A percentile compares a stretch with the other conserved stretches of the same genome.
Evolutionary conservation across 2,797 vertebrate genomes (phyloP).

Genomic region (Prionace glauca): DNA sequence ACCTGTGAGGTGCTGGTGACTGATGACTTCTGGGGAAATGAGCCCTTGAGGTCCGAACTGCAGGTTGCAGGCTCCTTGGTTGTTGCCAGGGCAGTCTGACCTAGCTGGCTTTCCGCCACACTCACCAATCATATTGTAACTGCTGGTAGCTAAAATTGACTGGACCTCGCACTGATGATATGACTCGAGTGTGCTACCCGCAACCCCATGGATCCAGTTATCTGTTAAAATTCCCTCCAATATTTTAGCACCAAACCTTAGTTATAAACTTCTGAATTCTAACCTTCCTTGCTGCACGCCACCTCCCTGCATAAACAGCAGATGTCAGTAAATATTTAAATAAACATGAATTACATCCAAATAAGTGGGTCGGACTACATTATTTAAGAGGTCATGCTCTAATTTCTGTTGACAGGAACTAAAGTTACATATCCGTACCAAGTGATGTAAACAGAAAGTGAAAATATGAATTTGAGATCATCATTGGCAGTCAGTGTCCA

Average conservation of each 20-base stretch:
- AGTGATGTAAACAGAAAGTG: not conserved
- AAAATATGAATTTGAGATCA: not conserved
- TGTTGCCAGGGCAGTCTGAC: not conserved
- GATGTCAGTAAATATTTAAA: not conserved
- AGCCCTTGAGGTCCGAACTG: not conserved
- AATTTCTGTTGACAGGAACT: not conserved
- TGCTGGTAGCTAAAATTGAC: not conserved
- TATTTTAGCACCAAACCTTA: not conserved
- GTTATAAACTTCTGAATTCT: not conserved
- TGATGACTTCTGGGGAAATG: not conserved
- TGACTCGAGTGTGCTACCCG: not conserved
- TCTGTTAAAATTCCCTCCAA: not conserved
- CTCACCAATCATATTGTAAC: not conserved
- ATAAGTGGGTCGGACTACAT: not conserved
- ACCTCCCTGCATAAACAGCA: not conserved
- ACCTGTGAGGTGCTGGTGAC: not conserved
- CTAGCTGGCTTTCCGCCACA: not conserved
- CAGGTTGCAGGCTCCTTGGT: not conserved
- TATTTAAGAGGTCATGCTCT: not conserved
- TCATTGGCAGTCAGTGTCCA: not conserved
- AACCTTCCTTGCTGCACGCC: not conserved
- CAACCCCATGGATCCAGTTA: not conserved
- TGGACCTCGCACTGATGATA: not conserved
- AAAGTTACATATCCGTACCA: not conserved
- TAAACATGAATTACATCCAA: constrained; percentile 6